Conservation (phyloP, 2,797 vertebrate genomes). For the Ptychobarbus kaznakovi region DNA sequence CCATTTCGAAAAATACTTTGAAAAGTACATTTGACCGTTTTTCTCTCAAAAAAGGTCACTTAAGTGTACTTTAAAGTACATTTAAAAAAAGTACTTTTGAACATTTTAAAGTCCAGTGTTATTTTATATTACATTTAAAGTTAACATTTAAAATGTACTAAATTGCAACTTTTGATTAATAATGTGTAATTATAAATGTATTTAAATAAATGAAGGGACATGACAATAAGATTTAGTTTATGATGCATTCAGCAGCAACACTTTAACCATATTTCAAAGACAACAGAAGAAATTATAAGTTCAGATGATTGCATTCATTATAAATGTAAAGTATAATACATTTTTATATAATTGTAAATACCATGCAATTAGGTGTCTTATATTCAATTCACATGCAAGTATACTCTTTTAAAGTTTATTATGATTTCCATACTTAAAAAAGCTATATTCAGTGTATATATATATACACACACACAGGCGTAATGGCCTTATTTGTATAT, state of each 20-base stretch:
- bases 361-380: background rate
- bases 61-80: background rate
- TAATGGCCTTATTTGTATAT: too few relatives aligned
- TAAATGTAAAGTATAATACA: background rate
- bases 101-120: background rate
- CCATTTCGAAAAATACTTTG: too few relatives aligned
- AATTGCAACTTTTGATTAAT: background rate
- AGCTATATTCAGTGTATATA: too few relatives aligned
- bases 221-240: background rate
- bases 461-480: too few relatives aligned
- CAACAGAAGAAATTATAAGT: background rate
- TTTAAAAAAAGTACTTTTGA: too few relatives aligned
- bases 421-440: too few relatives aligned
- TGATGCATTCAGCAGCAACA: background rate
- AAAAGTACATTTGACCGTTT: background rate
- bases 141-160: too few relatives aligned
- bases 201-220: background rate
- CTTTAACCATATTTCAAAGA: background rate
- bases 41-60: background rate
- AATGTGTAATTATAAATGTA: background rate
- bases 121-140: too few relatives aligned
- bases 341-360: background rate
- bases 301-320: background rate
- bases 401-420: background rate
- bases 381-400: background rate